These are phyloP conservation scores for Philereme transversata DNA, from an alignment of 2,888 invertebrate species.

Conservation along the genomic window DNA sequence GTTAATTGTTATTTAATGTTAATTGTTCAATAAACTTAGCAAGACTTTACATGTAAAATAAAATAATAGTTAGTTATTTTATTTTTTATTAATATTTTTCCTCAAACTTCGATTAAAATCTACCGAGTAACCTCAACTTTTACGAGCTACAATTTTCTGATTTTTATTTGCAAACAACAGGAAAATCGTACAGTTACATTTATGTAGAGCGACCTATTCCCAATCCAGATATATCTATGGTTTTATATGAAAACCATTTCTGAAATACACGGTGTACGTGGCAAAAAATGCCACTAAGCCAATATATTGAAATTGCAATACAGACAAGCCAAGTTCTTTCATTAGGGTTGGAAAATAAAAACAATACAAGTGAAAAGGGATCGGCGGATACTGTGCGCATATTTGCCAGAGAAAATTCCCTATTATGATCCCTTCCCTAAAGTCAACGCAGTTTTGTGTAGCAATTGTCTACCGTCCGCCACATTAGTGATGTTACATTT, in stretches of 20 bases:
- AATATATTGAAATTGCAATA: conserved; percentile 76
- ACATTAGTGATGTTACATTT: conserved; percentile 42
- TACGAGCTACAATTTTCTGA: conserved; percentile 17
- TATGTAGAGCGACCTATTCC: conserved; percentile 35
- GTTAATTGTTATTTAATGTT: no score
- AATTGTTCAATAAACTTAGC: no score
- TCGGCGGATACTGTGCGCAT: conserved; percentile 74
- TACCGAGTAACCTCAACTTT: conserved; percentile 4
- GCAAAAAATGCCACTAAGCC: conserved; percentile 54
- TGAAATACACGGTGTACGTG: conserved; percentile 48
- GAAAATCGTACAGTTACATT: conserved; percentile 25
- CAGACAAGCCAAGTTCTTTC: conserved; percentile 78
- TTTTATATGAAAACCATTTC: conserved; percentile 43
- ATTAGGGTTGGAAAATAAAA: conserved; percentile 82
- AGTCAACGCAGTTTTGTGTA: conserved; percentile 72
- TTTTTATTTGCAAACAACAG: conserved; percentile 14
- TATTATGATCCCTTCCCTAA: conserved; percentile 81
- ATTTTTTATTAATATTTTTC: conserved; percentile 15
- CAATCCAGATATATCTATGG: conserved; percentile 41
- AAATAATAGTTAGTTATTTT: conserved; percentile 5
- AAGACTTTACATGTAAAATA: no score
- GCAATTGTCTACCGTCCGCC: conserved; percentile 69
- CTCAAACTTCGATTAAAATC: conserved; percentile 16
- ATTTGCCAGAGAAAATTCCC: conserved; percentile 78
- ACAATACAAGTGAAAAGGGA: conserved; percentile 83